phyloP scores from a whole-genome alignment of 2,113 vertebrate species.

The Mus musculus region DNA sequence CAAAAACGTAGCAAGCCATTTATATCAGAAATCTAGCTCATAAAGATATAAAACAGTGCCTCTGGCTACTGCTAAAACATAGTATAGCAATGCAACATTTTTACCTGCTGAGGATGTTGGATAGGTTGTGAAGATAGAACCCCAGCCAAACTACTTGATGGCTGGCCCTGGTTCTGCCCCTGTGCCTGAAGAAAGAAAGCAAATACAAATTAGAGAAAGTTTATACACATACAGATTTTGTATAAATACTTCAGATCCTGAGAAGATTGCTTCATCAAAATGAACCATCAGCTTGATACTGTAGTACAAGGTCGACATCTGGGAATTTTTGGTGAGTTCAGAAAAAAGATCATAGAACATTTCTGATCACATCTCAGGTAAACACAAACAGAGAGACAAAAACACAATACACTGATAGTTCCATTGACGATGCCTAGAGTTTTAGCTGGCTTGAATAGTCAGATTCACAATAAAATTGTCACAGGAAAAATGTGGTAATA shows the following conservation, averaged over 20 bases:
- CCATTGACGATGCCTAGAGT: neutral
- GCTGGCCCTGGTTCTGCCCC: constrained; percentile 88
- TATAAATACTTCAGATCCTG: constrained; percentile 69
- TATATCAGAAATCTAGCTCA: constrained; percentile 35
- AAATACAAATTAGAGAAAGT: constrained; percentile 72
- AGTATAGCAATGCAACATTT: constrained; percentile 20
- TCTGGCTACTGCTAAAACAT: neutral
- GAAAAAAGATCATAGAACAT: neutral
- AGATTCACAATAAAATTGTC: constrained; percentile 49
- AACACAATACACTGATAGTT: neutral
- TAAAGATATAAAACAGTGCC: neutral
- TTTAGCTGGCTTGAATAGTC: constrained; percentile 38
- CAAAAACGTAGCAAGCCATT: constrained; percentile 51
- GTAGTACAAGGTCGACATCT: neutral
- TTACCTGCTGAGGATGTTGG: constrained; percentile 87
- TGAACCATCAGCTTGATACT: constrained; percentile 55
- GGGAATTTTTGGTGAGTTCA: constrained; percentile 41
- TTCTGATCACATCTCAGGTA: neutral
- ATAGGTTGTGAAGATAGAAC: constrained; percentile 83
- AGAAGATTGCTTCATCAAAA: constrained; percentile 56
- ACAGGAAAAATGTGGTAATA: constrained; percentile 11
- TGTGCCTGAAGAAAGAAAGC: constrained; percentile 81
- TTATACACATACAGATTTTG: constrained; percentile 30
- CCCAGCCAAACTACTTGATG: constrained; percentile 81
- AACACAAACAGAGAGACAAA: constrained; percentile 1